Evolutionary conservation across 2,797 vertebrate genomes (phyloP).

Genomic region (Leptoclinus maculatus): DNA sequence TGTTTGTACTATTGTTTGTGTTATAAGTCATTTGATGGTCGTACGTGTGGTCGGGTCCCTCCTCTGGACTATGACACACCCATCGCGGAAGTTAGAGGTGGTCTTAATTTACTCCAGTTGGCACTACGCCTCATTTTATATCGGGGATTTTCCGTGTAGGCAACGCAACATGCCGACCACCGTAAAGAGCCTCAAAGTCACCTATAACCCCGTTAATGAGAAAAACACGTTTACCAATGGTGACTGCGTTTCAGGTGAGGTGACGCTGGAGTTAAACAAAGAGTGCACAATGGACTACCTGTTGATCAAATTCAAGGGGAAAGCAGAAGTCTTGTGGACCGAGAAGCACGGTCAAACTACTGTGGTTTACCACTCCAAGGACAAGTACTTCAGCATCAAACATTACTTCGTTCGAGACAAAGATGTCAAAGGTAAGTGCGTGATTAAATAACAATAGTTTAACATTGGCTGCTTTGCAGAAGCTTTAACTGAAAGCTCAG

Average conservation of each 20-base stretch:
- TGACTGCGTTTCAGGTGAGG: slow-evolving; percentile 68
- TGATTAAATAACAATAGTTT: background rate
- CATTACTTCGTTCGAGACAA: slow-evolving; percentile 60
- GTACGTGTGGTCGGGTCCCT: background rate
- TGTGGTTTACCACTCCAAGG: slow-evolving; percentile 65
- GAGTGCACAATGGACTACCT: slow-evolving; percentile 65
- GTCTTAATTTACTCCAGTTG: background rate
- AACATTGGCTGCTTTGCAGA: background rate
- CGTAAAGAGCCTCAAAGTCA: slow-evolving; percentile 70
- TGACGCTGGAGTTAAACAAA: slow-evolving; percentile 72
- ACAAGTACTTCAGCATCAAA: slow-evolving; percentile 78
- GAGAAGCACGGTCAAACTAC: slow-evolving; percentile 54
- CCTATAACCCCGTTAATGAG: slow-evolving; percentile 57
- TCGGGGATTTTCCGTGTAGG: fast-evolving
- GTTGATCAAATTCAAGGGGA: slow-evolving; percentile 77
- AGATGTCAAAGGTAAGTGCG: slow-evolving; percentile 30
- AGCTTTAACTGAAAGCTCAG: no score
- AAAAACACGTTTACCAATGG: slow-evolving; percentile 70
- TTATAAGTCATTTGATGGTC: no score
- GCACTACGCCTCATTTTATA: background rate
- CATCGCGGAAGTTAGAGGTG: background rate
- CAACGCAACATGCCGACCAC: slow-evolving; percentile 58
- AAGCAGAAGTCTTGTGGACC: slow-evolving; percentile 70
- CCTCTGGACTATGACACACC: background rate
- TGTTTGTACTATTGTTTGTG: background rate